A percentile compares a stretch with the other conserved stretches of the same genome.
phyloP scores from a whole-genome alignment of 2,113 vertebrate genomes.

The Fulica atra region DNA sequence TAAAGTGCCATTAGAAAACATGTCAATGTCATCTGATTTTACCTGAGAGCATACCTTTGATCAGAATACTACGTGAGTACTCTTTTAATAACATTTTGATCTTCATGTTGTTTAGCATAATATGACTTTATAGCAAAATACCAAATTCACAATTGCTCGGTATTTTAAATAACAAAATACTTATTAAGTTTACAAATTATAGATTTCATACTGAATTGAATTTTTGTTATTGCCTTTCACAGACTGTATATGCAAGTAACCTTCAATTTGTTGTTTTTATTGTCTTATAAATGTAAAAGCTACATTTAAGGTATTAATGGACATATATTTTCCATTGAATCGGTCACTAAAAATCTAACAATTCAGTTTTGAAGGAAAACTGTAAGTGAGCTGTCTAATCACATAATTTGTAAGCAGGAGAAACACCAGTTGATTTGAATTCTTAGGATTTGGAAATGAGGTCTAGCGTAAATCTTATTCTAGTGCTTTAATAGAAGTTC shows the following conservation, averaged over 20 bases:
- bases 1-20: background rate
- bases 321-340: background rate
- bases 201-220: background rate
- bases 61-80: background rate
- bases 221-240: background rate
- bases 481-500: background rate
- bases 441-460: background rate
- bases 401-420: background rate
- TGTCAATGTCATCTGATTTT: background rate
- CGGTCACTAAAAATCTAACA: background rate
- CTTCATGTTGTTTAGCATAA: background rate
- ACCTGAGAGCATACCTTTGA: background rate
- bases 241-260: background rate
- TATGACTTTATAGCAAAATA: background rate
- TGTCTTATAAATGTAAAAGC: background rate
- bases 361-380: background rate
- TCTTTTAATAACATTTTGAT: background rate
- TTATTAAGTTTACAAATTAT: background rate
- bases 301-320: background rate
- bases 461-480: background rate
- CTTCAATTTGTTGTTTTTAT: background rate
- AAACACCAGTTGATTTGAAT: background rate
- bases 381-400: background rate
- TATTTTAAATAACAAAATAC: background rate
- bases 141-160: background rate